Conservation (phyloP, 2,888 invertebrate genomes). For the Pterobdella sp. region DNA sequence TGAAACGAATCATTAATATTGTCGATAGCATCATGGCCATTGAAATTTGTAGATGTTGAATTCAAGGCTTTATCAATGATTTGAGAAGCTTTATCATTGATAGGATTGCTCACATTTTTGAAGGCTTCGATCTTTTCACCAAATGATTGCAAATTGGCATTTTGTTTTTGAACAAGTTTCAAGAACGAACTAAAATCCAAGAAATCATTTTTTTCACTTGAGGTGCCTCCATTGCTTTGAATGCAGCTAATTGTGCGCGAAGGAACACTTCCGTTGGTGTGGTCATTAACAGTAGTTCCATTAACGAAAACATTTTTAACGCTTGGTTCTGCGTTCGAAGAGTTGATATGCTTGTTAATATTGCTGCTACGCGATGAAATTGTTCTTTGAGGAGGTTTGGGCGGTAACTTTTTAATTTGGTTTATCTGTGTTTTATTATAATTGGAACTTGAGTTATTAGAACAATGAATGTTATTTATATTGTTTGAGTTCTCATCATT, state of each 20-base stretch:
- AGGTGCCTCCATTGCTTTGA: background rate
- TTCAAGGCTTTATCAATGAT: background rate
- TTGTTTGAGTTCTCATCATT: background rate
- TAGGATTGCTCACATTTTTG: background rate
- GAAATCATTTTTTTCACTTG: background rate
- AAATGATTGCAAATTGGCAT: conserved; percentile 20
- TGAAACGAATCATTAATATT: background rate
- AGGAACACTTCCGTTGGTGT: background rate
- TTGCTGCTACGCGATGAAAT: background rate
- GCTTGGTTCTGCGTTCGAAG: background rate
- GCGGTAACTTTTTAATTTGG: conserved; percentile 21
- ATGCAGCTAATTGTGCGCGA: background rate
- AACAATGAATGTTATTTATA: background rate
- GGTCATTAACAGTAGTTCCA: background rate
- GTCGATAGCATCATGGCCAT: background rate
- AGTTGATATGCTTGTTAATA: conserved; percentile 14
- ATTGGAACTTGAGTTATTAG: background rate
- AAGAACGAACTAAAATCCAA: conserved; percentile 19
- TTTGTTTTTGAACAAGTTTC: conserved; percentile 24
- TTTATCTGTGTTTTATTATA: background rate
- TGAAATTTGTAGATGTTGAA: background rate
- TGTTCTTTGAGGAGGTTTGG: conserved; percentile 23
- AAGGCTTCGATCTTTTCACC: background rate
- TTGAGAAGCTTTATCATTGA: background rate
- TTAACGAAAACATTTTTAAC: background rate